These are phyloP conservation scores for Miltochrista miniata DNA, from an alignment of 2,888 invertebrate genomes.

Conservation along the genomic window DNA sequence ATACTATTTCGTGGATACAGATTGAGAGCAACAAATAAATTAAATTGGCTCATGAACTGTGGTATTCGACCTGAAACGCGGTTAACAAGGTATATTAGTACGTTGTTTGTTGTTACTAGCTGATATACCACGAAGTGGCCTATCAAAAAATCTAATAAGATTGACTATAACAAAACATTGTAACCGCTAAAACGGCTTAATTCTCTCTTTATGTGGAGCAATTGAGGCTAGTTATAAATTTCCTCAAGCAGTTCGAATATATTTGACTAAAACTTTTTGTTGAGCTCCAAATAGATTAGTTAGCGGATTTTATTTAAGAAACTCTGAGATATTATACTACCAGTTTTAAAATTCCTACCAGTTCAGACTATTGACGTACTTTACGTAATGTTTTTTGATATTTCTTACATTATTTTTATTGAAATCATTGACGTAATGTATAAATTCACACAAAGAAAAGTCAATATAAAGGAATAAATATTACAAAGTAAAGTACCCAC, in stretches of 20 bases:
- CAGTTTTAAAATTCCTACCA: too few species aligned
- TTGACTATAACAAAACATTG: conserved; percentile 5
- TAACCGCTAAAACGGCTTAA: conserved; percentile 20
- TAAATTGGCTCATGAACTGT: conserved; percentile 31
- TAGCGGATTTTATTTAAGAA: too few species aligned
- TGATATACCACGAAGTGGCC: conserved; percentile 29
- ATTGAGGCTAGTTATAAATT: conserved; percentile 11
- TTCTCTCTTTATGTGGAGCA: conserved; percentile 21
- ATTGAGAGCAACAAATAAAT: conserved; percentile 43
- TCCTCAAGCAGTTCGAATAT: not conserved
- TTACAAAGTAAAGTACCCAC: too few species aligned
- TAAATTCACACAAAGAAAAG: too few species aligned
- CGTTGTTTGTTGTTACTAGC: conserved; percentile 35
- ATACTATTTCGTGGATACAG: conserved; percentile 19
- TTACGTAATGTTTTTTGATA: too few species aligned
- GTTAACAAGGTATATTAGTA: conserved; percentile 47
- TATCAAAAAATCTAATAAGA: conserved; percentile 21
- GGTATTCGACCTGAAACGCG: conserved; percentile 36
- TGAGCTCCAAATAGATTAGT: too few species aligned
- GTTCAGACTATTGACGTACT: too few species aligned
- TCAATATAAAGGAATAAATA: too few species aligned
- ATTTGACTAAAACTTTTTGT: not conserved
- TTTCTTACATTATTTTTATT: too few species aligned
- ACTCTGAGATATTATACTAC: too few species aligned
- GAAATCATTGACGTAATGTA: too few species aligned